phyloP scores from a whole-genome alignment of 2,797 vertebrate species.

The Morus bassanus region DNA sequence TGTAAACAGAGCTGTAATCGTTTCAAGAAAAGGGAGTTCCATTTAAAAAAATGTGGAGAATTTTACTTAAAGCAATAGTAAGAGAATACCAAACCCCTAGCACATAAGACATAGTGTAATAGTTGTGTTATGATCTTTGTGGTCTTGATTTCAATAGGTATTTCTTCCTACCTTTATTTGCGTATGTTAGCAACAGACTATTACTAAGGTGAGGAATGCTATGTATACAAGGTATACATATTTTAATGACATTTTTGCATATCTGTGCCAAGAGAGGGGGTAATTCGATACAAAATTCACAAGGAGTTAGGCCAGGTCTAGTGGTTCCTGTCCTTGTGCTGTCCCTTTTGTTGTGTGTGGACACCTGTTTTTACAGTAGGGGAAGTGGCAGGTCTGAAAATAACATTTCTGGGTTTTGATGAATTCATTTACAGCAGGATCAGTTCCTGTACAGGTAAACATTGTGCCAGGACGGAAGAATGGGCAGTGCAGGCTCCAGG shows the following conservation, averaged over 20 bases:
- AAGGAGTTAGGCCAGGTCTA: not conserved
- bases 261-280: not conserved
- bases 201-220: not conserved
- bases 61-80: not conserved
- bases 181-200: not conserved
- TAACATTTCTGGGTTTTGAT: not conserved
- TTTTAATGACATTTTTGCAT: not conserved
- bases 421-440: not conserved
- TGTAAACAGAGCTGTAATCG: not conserved
- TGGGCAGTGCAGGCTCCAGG: not conserved
- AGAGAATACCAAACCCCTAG: not conserved
- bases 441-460: not conserved
- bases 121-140: not conserved
- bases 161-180: not conserved
- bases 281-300: not conserved
- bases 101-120: not conserved
- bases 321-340: not conserved
- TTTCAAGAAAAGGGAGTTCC: not conserved
- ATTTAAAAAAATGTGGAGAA: not conserved
- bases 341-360: not conserved
- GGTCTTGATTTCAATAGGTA: not conserved
- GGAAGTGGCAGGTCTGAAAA: not conserved
- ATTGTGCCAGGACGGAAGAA: not conserved
- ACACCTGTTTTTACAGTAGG: not conserved
- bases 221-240: not conserved